Evolutionary conservation across 2,113 vertebrate genomes (phyloP).

Genomic region (Gopherus evgoodei): DNA sequence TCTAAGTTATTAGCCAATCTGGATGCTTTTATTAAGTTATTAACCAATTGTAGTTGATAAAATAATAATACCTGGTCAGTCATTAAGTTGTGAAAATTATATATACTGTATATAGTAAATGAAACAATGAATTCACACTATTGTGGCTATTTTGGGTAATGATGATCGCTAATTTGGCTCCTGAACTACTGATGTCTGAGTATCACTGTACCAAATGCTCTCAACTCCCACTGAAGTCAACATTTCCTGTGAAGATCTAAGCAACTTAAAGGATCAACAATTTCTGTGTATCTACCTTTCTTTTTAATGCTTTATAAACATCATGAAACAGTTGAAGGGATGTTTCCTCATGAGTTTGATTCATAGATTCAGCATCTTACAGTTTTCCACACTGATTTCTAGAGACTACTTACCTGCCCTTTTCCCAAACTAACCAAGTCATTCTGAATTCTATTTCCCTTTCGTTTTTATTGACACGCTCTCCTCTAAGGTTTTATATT

Average conservation of each 20-base stretch:
- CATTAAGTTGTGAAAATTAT: not conserved
- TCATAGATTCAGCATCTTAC: not conserved
- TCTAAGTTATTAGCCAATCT: not conserved
- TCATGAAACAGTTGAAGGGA: not conserved
- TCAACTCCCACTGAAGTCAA: not conserved
- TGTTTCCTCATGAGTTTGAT: not conserved
- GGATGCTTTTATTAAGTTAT: not conserved
- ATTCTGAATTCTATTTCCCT: not conserved
- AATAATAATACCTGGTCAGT: not conserved
- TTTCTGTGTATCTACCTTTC: not conserved
- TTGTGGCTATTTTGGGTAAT: not conserved
- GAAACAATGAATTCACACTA: not conserved
- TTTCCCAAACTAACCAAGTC: not conserved
- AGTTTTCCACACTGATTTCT: constrained; percentile 5
- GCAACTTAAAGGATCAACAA: not conserved
- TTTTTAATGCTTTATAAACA: not conserved
- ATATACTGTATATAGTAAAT: not conserved
- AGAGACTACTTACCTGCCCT: not conserved
- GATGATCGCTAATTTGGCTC: not conserved
- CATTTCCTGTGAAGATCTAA: not conserved
- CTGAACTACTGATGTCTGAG: not conserved
- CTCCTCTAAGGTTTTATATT: not conserved
- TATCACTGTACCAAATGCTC: not conserved
- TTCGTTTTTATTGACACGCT: not conserved
- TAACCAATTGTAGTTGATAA: not conserved